Conservation (phyloP, 2,888 invertebrate genomes). For the Encarsia formosa region DNA sequence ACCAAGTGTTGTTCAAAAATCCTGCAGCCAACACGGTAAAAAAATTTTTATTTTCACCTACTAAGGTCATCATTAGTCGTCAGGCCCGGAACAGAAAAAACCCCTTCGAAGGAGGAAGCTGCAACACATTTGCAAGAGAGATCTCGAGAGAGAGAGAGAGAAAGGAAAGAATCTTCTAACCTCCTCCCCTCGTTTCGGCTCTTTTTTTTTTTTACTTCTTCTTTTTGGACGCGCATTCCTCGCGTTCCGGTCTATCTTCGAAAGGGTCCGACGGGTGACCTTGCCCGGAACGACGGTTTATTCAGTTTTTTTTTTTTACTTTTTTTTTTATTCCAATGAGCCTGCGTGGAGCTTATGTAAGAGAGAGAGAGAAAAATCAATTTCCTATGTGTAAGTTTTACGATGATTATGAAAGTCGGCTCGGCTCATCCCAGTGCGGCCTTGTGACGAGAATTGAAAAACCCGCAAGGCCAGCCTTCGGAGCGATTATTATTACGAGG, state of each 20-base stretch:
- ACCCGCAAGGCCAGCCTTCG: no score
- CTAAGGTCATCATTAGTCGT: no score
- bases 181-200: background rate
- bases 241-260: conserved; percentile 28
- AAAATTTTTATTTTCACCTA: no score
- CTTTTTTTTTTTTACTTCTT: conserved; percentile 18
- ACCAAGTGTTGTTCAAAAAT: no score
- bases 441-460: no score
- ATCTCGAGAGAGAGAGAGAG: background rate
- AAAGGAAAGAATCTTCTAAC: conserved; percentile 28
- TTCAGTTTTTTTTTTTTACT: background rate
- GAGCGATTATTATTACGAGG: no score
- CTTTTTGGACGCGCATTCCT: conserved; percentile 36
- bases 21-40: no score
- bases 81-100: no score
- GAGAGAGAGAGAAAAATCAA: conserved; percentile 3
- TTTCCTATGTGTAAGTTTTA: conserved; percentile 1
- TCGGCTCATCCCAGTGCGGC: no score
- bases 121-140: conserved; percentile 19
- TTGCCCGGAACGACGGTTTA: conserved; percentile 27
- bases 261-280: conserved; percentile 36
- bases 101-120: conserved; percentile 39
- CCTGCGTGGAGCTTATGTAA: background rate
- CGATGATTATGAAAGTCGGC: no score
- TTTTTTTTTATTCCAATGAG: background rate